Conservation (phyloP, 2,888 invertebrate species). For the Adela reaumurella region DNA sequence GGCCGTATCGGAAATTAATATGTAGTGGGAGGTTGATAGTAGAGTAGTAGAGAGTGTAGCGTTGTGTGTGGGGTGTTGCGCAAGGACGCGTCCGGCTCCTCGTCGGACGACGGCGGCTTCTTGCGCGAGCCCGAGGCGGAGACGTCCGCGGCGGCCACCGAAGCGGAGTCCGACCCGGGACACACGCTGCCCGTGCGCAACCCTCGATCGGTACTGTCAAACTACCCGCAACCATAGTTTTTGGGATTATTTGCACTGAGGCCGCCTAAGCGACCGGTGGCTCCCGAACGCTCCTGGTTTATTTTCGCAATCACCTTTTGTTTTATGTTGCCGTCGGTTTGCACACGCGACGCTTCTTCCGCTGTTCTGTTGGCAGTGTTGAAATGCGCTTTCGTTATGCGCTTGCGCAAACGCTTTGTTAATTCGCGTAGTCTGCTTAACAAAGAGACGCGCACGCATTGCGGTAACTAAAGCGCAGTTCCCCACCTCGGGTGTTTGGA, state of each 20-base stretch:
- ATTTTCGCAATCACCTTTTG: neutral
- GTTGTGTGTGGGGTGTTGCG: slow-evolving; percentile 16
- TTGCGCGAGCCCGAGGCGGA: slow-evolving; percentile 32
- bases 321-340: neutral
- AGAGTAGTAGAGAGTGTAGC: neutral
- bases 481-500: neutral
- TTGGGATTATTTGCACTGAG: slow-evolving; percentile 20
- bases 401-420: neutral
- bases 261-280: slow-evolving; percentile 16
- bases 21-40: no score
- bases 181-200: slow-evolving; percentile 55
- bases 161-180: slow-evolving; percentile 34
- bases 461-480: neutral
- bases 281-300: slow-evolving; percentile 1
- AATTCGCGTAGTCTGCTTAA: neutral
- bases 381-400: neutral
- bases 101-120: slow-evolving; percentile 53
- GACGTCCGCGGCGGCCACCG: slow-evolving; percentile 11
- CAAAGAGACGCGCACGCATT: neutral
- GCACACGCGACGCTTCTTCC: neutral
- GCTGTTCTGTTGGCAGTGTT: neutral
- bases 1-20: no score
- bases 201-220: slow-evolving; percentile 45
- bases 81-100: slow-evolving; percentile 51
- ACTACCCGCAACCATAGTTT: no score